phyloP scores from a whole-genome alignment of 53 echinoderm and acorn worm genomes.

The Antedon mediterranea region DNA sequence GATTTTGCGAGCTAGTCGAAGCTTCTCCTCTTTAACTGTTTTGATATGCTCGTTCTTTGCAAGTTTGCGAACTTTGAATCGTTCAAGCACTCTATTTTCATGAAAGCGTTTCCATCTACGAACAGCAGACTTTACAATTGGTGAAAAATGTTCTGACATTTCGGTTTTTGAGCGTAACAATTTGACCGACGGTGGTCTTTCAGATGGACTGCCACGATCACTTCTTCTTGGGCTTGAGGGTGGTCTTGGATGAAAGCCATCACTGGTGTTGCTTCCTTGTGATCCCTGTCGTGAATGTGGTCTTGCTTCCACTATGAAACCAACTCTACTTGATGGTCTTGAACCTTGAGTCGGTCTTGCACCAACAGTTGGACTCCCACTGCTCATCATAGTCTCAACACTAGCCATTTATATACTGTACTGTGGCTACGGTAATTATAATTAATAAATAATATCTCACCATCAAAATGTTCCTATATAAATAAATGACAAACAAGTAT shows the following conservation, averaged over 20 bases:
- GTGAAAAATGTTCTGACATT: conserved; percentile 67
- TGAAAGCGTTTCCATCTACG: conserved; percentile 96
- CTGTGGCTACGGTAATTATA: too few relatives aligned
- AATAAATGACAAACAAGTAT: too few relatives aligned
- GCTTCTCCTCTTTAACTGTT: conserved; percentile 56
- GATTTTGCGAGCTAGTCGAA: conserved; percentile 55
- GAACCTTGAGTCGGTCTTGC: conserved; percentile 53
- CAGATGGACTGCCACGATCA: conserved; percentile 1
- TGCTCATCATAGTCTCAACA: conserved; percentile 20
- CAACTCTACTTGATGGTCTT: conserved; percentile 62
- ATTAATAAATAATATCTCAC: too few relatives aligned
- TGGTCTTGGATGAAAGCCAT: conserved; percentile 19
- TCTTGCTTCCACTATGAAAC: conserved; percentile 23
- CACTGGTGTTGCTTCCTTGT: conserved; percentile 6
- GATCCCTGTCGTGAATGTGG: conserved; percentile 55
- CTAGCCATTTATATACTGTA: conserved; percentile 54
- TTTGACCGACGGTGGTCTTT: conserved; percentile 55
- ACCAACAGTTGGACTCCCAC: conserved; percentile 17
- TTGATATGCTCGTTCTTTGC: conserved; percentile 43
- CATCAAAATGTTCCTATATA: too few relatives aligned
- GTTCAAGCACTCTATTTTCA: conserved; percentile 78
- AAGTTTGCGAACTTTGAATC: conserved; percentile 58
- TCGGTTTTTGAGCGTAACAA: conserved; percentile 47
- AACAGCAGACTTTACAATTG: conserved; percentile 86
- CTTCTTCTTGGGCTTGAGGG: conserved; percentile 16